Percentiles rank a stretch among this genome's conserved stretches.
These are phyloP conservation scores for Eupelmus urozonus DNA, from an alignment of 2,888 invertebrate species.

Conservation along the genomic window DNA sequence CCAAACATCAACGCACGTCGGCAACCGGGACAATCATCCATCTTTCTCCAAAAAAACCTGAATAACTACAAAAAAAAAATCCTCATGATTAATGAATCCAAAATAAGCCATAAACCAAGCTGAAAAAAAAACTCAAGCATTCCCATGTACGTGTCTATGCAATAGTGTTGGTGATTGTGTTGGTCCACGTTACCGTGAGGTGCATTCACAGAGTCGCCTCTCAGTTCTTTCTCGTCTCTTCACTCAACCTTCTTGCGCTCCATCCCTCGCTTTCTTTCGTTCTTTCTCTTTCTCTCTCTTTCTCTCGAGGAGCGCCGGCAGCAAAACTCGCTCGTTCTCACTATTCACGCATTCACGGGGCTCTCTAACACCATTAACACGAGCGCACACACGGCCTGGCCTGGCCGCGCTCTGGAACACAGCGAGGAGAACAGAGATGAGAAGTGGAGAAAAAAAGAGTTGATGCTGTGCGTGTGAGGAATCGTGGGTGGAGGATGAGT, in stretches of 20 bases:
- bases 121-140: neutral
- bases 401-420: no score
- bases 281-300: neutral
- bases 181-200: constrained; percentile 16
- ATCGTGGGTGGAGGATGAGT: no score
- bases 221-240: neutral
- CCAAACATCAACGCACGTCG: no score
- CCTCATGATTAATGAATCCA: constrained; percentile 10
- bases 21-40: no score
- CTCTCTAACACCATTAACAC: no score
- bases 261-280: neutral
- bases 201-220: constrained; percentile 1
- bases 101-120: neutral
- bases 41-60: neutral
- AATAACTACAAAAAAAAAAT: neutral
- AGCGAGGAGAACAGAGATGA: no score
- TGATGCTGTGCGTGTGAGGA: no score
- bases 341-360: no score
- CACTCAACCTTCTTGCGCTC: constrained; percentile 18
- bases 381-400: no score
- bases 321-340: no score
- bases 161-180: neutral
- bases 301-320: no score
- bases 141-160: neutral
- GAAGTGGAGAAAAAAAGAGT: no score